Base-by-base conservation (phyloP, 2,113 vertebrate genomes). In the Apaloderma vittatum region DNA sequence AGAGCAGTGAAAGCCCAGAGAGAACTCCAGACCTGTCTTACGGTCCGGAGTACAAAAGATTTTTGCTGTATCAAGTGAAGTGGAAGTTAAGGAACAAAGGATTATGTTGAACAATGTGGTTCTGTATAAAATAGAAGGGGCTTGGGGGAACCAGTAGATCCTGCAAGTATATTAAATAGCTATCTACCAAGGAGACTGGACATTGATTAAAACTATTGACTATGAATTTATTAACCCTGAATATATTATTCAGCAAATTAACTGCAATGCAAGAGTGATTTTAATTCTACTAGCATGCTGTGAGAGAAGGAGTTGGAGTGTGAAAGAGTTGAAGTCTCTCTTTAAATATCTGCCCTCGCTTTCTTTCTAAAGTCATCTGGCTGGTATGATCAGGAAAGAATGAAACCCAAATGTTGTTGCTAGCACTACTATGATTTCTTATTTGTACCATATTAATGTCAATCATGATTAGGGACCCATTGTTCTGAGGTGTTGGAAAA, bases 401-500 rank as follows among this genome's bases (percentile, higher is more conserved):
- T 21, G 36, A 93, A 94, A 85, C 40, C 5, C 66, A 67, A 94
- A 57, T 71, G 54, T 40, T 72, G 49, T 32, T 92, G 34, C 74
- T 71, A 67, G 29, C 82, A 80, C 71, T 92, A 93, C 48, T 67
- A 26, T n/a, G 61, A 90, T 77, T 83, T 77, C 46, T 88, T 90
- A 57, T 70, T 88, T 74, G 48, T 63, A 63, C 19, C 27, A 21
- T 73, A 90, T 59, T 95, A 90, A 80, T 63, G 85, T 66, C 78
- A 80, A 18, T 90, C 75, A 73, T 15, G 32, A 93, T 88, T 81
- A 96, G 48, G 24, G 34, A 80, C 48, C 37, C 72, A 75, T 65
- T 93, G 85, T 96, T 93, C 75, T 43, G 90, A 63, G n/a, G 21
- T 32, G 36, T 2, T 88, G 43, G 32, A 91, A 92, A 96, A 90